Evolutionary conservation across 2,797 vertebrate species (phyloP), one percentile per base, ranked within the genome.

Genomic region (Pteropus rufus): DNA sequence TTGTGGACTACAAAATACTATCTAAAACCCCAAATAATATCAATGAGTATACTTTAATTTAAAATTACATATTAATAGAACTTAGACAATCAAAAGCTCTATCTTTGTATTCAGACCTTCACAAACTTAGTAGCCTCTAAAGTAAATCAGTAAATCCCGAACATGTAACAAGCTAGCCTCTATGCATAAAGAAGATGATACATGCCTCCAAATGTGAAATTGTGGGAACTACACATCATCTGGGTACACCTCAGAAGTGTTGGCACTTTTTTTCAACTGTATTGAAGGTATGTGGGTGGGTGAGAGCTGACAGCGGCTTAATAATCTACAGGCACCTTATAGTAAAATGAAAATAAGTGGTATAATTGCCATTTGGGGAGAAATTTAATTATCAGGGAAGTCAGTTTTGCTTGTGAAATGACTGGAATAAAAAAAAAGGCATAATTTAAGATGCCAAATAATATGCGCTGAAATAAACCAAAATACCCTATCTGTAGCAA

Each of bases 381-480:
- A 89, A 96, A 92, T 85, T 91, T 96, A 97, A 95, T 96, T 95
- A 97, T 86, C 79, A 96, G 85, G 29, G n/a, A 95, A 97, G 89
- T 89, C 93, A 87, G 26, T 79, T 94, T 94, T 96, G 26, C 49
- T 95, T 95, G 29, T 69, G 36, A 95, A 96, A 96, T 94, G 90
- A 93, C 9, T 76, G 36, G 49, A 41, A 90, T 94, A 76, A 89
- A 95, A 64, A 89, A 96, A 73, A 89, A 93, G 62, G 56, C 2
- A 39, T 80, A 81, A 96, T 85, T 90, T 34, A 89, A 79, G 36
- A 94, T 64, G 46, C 70, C 87, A 91, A 93, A 90, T 80, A 94
- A 76, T 9, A 67, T 49, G 60, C 24, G 79, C 67, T 64, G 77
- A 96, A 94, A 96, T 92, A 97, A 97, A 67, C 49, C 80, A 46